These are phyloP conservation scores for Tauraco hartlaubi DNA, from an alignment of 2,797 vertebrate species.

Conservation along the genomic window DNA sequence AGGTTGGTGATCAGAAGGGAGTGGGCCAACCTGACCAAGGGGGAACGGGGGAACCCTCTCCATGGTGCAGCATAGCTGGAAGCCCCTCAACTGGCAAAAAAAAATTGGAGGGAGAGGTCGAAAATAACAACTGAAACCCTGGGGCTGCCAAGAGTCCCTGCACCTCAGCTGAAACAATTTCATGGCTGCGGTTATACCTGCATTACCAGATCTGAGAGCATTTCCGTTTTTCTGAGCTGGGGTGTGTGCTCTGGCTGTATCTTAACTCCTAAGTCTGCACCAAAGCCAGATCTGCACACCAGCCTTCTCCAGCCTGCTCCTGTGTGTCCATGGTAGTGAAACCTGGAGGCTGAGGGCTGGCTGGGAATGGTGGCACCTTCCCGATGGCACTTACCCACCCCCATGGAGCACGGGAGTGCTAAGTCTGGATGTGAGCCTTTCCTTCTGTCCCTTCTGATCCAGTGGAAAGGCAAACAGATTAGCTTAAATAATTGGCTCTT, in stretches of 20 bases:
- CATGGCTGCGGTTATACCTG: not conserved
- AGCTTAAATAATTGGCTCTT: not conserved
- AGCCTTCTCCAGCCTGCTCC: not conserved
- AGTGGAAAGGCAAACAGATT: not conserved
- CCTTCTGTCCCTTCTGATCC: not conserved
- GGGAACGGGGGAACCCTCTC: not conserved
- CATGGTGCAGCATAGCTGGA: not conserved
- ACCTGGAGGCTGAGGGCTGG: not conserved
- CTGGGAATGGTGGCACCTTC: not conserved
- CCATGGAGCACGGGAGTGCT: fast-evolving
- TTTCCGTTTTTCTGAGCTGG: not conserved
- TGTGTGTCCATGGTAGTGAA: not conserved
- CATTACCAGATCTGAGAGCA: not conserved
- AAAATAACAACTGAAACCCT: not conserved
- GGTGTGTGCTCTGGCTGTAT: fast-evolving
- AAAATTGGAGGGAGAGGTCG: not conserved
- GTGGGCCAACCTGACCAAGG: not conserved
- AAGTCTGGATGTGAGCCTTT: not conserved
- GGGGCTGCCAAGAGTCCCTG: not conserved
- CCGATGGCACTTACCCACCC: no score
- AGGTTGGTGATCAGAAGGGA: not conserved
- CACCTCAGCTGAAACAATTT: not conserved
- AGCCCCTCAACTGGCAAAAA: not conserved
- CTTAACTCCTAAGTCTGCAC: not conserved
- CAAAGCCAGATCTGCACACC: not conserved